These are phyloP conservation scores for Babylonia areolata DNA, from an alignment of 1,140 invertebrate species.

Conservation along the genomic window DNA sequence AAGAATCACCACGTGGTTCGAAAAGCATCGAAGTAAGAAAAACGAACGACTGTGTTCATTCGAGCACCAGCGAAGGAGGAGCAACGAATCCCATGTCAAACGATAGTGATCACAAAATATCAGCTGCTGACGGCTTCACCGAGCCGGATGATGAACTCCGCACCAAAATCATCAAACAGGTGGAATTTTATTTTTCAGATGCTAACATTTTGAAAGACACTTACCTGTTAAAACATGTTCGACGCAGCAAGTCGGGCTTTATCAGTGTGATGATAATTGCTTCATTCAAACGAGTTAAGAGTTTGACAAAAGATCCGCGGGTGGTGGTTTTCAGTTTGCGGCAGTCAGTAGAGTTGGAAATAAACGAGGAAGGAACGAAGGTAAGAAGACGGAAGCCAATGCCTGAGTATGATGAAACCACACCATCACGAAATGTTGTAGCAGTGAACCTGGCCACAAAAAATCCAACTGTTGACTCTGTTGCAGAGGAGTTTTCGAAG, in stretches of 20 bases:
- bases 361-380: conserved; percentile 94
- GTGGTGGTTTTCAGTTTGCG: conserved; percentile 89
- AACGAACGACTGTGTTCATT: no score
- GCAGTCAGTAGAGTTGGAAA: conserved; percentile 86
- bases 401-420: conserved; percentile 92
- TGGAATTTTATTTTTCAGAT: conserved; percentile 92
- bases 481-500: conserved; percentile 89
- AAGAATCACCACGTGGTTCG: background rate
- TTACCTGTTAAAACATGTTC: conserved; percentile 94
- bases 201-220: conserved; percentile 95
- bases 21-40: no score
- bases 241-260: conserved; percentile 94
- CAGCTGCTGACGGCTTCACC: conserved; percentile 57
- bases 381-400: conserved; percentile 89
- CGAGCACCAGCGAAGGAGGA: conserved; percentile 59
- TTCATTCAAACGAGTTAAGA: conserved; percentile 85
- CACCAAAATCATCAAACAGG: conserved; percentile 69
- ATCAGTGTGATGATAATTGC: conserved; percentile 95
- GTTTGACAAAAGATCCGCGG: conserved; percentile 92
- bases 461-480: conserved; percentile 88
- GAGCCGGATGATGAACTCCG: conserved; percentile 64
- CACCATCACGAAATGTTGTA: conserved; percentile 88
- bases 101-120: conserved; percentile 45
- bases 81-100: conserved; percentile 46
- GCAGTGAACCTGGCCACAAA: conserved; percentile 90